These are phyloP conservation scores for Pundamilia nyererei DNA, from an alignment of 2,113 vertebrate genomes.

Conservation along the genomic window DNA sequence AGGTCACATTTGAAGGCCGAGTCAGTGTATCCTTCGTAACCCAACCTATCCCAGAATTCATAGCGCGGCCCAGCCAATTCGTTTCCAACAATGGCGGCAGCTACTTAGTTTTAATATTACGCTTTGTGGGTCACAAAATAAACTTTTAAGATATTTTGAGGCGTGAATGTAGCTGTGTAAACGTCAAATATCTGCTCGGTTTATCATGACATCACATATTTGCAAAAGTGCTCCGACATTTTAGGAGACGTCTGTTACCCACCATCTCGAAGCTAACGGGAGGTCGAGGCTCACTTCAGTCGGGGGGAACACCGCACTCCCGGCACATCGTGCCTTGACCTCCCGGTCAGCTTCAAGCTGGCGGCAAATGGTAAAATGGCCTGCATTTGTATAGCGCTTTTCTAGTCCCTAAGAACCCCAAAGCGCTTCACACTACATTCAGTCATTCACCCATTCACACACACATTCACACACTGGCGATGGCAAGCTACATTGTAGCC, in stretches of 20 bases:
- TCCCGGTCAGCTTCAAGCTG: rapidly evolving
- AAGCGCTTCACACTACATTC: no score
- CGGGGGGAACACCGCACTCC: background rate
- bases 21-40: rapidly evolving
- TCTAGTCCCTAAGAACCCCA: no score
- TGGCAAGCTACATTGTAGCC: no score
- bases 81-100: background rate
- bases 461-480: no score
- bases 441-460: no score
- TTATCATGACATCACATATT: background rate
- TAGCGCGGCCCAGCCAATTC: background rate
- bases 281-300: background rate
- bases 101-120: background rate
- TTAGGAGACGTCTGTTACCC: background rate
- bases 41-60: background rate
- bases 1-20: background rate
- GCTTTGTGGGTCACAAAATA: background rate
- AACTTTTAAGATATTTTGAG: background rate
- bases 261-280: rapidly evolving
- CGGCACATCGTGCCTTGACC: rapidly evolving
- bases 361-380: background rate
- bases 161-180: background rate
- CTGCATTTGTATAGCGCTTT: no score
- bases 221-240: rapidly evolving
- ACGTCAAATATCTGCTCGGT: background rate